Percentiles rank a stretch among this genome's conserved stretches.
These are phyloP conservation scores for Drosophila mulleri DNA, from an alignment of 2,888 invertebrate genomes.

Conservation along the genomic window DNA sequence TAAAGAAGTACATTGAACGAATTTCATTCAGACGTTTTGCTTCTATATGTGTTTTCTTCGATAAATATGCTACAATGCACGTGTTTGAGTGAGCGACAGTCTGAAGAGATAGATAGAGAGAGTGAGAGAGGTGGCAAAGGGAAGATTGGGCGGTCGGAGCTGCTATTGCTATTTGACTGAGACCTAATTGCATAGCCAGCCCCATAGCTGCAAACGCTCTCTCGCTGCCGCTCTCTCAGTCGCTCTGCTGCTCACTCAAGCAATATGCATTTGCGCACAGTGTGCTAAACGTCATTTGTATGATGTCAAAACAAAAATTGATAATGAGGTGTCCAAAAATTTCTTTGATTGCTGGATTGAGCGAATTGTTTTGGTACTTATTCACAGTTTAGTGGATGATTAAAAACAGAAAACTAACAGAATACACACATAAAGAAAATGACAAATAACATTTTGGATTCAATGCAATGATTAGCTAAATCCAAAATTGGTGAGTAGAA, in stretches of 20 bases:
- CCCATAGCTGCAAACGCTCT: neutral
- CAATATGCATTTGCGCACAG: constrained; percentile 53
- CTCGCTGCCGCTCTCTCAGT: neutral
- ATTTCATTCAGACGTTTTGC: constrained; percentile 68
- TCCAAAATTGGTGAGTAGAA: neutral
- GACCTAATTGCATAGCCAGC: constrained; percentile 56
- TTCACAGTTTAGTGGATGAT: constrained; percentile 51
- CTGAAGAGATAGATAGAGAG: neutral
- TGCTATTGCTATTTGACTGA: constrained; percentile 53
- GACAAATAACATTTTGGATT: constrained; percentile 24
- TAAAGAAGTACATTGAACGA: constrained; percentile 34
- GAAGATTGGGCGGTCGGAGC: neutral
- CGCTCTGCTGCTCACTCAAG: constrained; percentile 17
- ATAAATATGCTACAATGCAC: constrained; percentile 64
- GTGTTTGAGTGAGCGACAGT: constrained; percentile 42
- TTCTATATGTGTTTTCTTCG: constrained; percentile 36
- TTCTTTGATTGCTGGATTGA: constrained; percentile 28
- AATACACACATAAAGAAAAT: too few species aligned
- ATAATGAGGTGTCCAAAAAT: constrained; percentile 19
- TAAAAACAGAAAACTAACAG: constrained; percentile 17
- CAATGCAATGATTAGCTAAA: constrained; percentile 3
- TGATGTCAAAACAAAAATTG: constrained; percentile 22
- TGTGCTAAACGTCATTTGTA: constrained; percentile 43
- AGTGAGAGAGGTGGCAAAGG: neutral
- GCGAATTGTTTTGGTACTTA: constrained; percentile 25